Base-by-base conservation (phyloP, 2,888 invertebrate species). In the Geotrupes spiniger region DNA sequence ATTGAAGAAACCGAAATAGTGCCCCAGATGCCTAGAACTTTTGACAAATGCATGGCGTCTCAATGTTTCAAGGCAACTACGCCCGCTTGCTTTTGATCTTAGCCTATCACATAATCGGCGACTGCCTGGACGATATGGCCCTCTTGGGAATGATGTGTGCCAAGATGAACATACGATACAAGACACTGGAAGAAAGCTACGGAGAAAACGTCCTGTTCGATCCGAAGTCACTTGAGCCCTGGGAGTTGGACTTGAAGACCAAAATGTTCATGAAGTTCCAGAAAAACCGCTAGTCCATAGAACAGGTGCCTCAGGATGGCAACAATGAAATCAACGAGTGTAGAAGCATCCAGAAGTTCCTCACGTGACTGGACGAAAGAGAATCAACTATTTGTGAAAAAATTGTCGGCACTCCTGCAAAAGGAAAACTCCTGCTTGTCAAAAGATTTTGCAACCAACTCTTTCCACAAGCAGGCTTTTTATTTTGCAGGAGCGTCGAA, bases 91-190 rank as follows among this genome's bases (percentile, higher is more conserved):
- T 4, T 4, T 3, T 14, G 33, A 15, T 10, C 8, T 10, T 15
- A 2, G 12, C 15, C 33, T 4, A 12, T 33, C 33, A 33, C 12
- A 15, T 33, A 2, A 4, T 33, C 3, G 8, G 15, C 14, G 64
- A 66, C 45, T 50, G 58, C 9, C 50, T 61, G 6, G 59, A 61
- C 41, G 54, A 65, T 42, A 51, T 64, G 28, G 44, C 53, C n/a
- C 62, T 64, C 42, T 48, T 66, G 37, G 58, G 63, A 39, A 50
- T 51, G 38, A 54, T 57, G 52, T 33, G 31, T 57, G 6, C 57
- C 57, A 37, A 50, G 17, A 41, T 41, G 4, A 46, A 49, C 12
- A 15, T 56, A 10, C 46, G 50, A 5, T 56, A 55, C 12, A 40
- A 52, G 42, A 47, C 52, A 5, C 6, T 54, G 6, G 14, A 46